These are phyloP conservation scores for Cyclura pinguis DNA, from an alignment of 2,797 vertebrate species.

Conservation along the genomic window DNA sequence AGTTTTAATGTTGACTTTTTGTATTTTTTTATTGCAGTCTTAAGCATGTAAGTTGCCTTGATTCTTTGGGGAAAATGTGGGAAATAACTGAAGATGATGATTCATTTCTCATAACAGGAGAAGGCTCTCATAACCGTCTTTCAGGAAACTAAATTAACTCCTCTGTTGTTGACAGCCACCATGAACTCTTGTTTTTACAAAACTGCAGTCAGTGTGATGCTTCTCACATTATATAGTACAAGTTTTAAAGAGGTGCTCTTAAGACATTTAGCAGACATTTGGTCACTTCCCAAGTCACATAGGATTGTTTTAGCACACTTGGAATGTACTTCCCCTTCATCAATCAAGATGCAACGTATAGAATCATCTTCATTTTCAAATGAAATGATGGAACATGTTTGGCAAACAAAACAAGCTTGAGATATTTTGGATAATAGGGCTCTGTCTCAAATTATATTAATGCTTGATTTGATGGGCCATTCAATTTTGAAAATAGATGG, in stretches of 20 bases:
- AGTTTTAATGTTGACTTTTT: too few species aligned
- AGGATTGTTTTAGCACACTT: neutral
- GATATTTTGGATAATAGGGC: neutral
- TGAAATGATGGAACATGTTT: neutral
- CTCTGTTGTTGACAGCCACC: neutral
- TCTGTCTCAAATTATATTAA: neutral
- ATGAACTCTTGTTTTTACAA: neutral
- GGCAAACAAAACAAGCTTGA: neutral
- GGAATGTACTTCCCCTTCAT: neutral
- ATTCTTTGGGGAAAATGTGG: too few species aligned
- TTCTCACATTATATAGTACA: neutral
- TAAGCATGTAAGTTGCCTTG: too few species aligned
- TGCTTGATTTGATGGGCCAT: neutral
- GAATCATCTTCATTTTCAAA: neutral
- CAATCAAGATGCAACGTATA: neutral
- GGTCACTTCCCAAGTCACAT: neutral
- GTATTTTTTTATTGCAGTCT: too few species aligned
- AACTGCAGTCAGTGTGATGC: neutral
- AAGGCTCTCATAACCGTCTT: neutral
- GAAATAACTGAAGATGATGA: too few species aligned
- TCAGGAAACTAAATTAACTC: neutral
- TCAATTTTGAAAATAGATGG: neutral
- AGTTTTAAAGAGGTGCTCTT: slow-evolving; percentile 1
- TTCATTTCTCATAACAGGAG: too few species aligned
- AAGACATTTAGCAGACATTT: neutral